Conservation (phyloP, 2,113 vertebrate species). For the Trinectes maculatus region DNA sequence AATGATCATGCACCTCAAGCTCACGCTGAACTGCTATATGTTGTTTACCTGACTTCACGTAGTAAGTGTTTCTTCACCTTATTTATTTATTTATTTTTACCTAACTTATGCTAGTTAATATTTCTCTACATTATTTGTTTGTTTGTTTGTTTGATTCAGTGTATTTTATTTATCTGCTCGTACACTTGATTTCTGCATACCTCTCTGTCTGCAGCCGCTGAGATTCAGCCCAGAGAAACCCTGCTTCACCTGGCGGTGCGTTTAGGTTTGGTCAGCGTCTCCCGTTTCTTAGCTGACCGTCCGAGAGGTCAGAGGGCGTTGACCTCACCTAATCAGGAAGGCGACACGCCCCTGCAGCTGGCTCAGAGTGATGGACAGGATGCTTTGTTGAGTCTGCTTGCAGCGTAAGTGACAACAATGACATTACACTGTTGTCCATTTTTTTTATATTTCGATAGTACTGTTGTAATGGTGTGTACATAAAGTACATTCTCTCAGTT, state of each 20-base stretch:
- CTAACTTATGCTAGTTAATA: no score
- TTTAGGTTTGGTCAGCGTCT: slow-evolving; percentile 84
- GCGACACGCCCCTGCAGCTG: slow-evolving; percentile 81
- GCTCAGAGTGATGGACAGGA: slow-evolving; percentile 75
- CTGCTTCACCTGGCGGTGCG: slow-evolving; percentile 85
- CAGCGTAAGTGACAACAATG: slow-evolving; percentile 78
- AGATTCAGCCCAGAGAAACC: slow-evolving; percentile 78
- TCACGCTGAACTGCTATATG: not conserved
- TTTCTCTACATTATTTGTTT: no score
- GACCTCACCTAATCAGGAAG: slow-evolving; percentile 81
- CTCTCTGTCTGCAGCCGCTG: slow-evolving; percentile 58
- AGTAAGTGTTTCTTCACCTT: no score
- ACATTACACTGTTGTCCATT: not conserved
- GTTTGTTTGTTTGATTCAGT: not conserved
- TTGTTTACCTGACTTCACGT: no score
- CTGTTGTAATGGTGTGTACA: not conserved
- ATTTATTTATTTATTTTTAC: no score
- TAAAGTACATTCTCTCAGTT: not conserved
- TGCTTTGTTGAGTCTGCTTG: slow-evolving; percentile 74
- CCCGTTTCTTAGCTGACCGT: slow-evolving; percentile 82
- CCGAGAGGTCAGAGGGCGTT: slow-evolving; percentile 80
- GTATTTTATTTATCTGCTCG: not conserved
- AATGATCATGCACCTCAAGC: not conserved
- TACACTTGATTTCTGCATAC: not conserved
- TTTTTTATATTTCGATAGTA: not conserved